Evolutionary conservation across 2,888 invertebrate genomes (phyloP).

Genomic region (Apodemia hepburni): DNA sequence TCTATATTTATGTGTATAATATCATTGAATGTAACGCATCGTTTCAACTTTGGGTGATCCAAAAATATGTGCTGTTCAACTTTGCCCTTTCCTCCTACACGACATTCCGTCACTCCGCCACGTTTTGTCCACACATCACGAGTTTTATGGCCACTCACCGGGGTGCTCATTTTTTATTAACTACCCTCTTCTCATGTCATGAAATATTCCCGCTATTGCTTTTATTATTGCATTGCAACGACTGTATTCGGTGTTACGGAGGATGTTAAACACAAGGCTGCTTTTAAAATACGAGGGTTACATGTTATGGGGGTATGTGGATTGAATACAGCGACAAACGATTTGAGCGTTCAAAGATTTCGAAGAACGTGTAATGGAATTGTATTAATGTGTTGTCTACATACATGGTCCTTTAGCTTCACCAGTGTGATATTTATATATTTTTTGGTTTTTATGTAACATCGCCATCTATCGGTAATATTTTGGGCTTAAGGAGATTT

Average conservation of each 20-base stretch:
- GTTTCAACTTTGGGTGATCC: neutral
- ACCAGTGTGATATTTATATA: no score
- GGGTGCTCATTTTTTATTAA: conserved; percentile 8
- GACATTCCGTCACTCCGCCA: neutral
- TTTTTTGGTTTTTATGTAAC: no score
- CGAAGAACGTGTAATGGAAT: no score
- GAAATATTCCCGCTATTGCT: conserved; percentile 2
- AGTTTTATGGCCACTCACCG: neutral
- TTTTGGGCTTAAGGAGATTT: no score
- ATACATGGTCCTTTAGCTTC: no score
- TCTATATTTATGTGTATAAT: no score
- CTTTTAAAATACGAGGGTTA: neutral
- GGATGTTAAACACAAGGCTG: neutral
- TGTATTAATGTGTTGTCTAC: no score
- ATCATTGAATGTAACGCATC: no score
- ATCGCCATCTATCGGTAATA: no score
- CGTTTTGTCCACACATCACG: conserved; percentile 4
- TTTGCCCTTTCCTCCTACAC: neutral
- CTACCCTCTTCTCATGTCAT: neutral
- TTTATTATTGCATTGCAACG: conserved; percentile 5
- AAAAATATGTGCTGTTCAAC: neutral
- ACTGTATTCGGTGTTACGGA: neutral
- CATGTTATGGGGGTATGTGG: neutral
- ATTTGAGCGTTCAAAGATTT: no score
- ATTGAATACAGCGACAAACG: neutral